These are phyloP conservation scores for Pseudomyrmex concolor DNA, from an alignment of 1,140 invertebrate species.

Conservation along the genomic window DNA sequence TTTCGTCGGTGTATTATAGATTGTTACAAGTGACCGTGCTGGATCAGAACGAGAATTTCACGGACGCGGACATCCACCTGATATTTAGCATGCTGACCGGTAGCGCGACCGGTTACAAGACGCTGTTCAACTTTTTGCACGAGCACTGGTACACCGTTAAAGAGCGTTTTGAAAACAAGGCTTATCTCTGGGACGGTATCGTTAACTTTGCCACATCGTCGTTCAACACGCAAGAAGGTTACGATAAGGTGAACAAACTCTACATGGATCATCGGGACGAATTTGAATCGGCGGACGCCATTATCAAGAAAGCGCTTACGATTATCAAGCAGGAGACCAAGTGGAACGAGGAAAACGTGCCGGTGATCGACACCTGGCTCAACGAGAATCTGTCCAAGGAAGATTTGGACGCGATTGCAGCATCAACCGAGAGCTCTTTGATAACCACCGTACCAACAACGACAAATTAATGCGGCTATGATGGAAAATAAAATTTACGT, in stretches of 20 bases:
- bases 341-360: conserved; percentile 90
- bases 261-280: conserved; percentile 87
- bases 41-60: conserved; percentile 88
- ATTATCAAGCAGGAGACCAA: conserved; percentile 89
- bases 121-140: conserved; percentile 89
- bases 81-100: conserved; percentile 90
- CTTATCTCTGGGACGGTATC: conserved; percentile 90
- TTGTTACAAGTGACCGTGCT: conserved; percentile 89
- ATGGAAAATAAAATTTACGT: too few species aligned
- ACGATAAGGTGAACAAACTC: conserved; percentile 88
- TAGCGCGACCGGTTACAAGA: conserved; percentile 88
- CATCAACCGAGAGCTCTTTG: background rate
- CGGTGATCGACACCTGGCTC: conserved; percentile 89
- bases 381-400: conserved; percentile 83
- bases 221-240: conserved; percentile 89
- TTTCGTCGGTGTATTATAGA: conserved; percentile 67
- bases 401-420: conserved; percentile 46
- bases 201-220: conserved; percentile 89
- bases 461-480: background rate
- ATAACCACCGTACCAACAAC: conserved; percentile 2
- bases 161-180: conserved; percentile 87
- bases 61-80: conserved; percentile 89
- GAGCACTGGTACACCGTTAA: conserved; percentile 89
- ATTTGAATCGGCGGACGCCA: conserved; percentile 88
- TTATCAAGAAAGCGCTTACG: conserved; percentile 88